Base-by-base conservation (phyloP, 2,797 vertebrate species). In the Manis pentadactyla region DNA sequence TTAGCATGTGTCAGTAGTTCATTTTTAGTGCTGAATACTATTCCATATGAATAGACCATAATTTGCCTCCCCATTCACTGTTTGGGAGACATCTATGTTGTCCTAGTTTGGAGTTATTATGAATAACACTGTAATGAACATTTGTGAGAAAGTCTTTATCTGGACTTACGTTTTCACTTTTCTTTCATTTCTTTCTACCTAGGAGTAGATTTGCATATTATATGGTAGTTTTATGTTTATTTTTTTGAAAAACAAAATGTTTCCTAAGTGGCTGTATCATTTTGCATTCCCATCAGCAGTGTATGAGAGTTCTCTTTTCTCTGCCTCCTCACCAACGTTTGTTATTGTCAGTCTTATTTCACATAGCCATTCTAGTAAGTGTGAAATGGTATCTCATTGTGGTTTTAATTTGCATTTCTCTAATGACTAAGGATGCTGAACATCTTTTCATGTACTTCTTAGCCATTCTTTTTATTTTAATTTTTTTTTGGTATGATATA, bases 191-290 rank as follows among this genome's bases (percentile, higher is more conserved):
- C 66, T 74, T 27, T 71, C 66, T 31, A 57, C 46, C n/a, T 61
- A 63, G 5, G 23, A 89, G 15, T 51, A 21, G 37, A 89, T 61
- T 27, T 39, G 42, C 25, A 77, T 74, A 19, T 57, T 46, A 34
- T 21, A n/a, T 12, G 53, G 25, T 42, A 74, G 11, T 82, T 64
- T 94, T 57, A 74, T 78, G 27, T 51, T 84, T 87, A 69, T n/a
- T 29, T 61, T 90, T 94, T 95, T 94, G 19, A 94, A 94, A 75
- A 6, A 29, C 64, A 51, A 77, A 92, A 55, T 78, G 53, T 78
- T 95, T 84, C 18, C 66, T 69, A 73, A 83, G 49, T 78, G 27
- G 21, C 69, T 61, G 31, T 15, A 90, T 59, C 49, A 57, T 83
- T 90, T 69, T 69, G 31, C 23, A 61, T 51, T 63, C 42, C 63